Evolutionary conservation across 2,888 invertebrate genomes (phyloP), one percentile per base, ranked within the genome.

Genomic region (Oligia strigilis): DNA sequence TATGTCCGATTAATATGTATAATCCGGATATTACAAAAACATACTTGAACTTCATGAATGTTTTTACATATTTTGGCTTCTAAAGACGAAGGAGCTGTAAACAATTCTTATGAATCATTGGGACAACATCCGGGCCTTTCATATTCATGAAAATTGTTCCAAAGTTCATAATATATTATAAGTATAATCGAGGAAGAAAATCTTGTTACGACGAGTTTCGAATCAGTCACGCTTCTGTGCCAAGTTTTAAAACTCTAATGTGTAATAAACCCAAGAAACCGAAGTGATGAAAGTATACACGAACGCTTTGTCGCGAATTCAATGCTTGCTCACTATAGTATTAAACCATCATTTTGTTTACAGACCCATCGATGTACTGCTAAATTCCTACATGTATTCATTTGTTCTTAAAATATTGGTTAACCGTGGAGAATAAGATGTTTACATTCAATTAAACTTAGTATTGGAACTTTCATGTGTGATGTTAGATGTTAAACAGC

Each of bases 201-300:
- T 81, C 86, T 86, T 83, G 75, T 88, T 85, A 84, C 84, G 80
- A 76, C 69, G 75, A 90, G 84, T 89, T 90, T 84, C n/a, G 69
- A 84, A 87, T 86, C 84, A 82, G 85, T 87, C 77, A 75, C 72
- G 82, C 72, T 80, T 67, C 81, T 75, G 78, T 76, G 46, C 77
- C 75, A 89, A 88, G 81, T 90, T 87, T 80, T 77, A 72, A 83
- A 86, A 78, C 77, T 83, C 74, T 77, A 76, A 80, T 83, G 78
- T 66, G 71, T 77, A 80, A 82, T 84, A 80, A 77, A 75, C 69
- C 67, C 58, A 55, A 43, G 67, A 78, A 72, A 64, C 23, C 8
- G 17, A 65, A n/a, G 23, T 67, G 29, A 74, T 69, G 67, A 29
- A 64, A 52, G 79, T 67, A 72, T 49, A 62, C 0, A 67, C 65